phyloP scores from a whole-genome alignment of 2,888 invertebrate genomes.

The Drosophila conformis region DNA sequence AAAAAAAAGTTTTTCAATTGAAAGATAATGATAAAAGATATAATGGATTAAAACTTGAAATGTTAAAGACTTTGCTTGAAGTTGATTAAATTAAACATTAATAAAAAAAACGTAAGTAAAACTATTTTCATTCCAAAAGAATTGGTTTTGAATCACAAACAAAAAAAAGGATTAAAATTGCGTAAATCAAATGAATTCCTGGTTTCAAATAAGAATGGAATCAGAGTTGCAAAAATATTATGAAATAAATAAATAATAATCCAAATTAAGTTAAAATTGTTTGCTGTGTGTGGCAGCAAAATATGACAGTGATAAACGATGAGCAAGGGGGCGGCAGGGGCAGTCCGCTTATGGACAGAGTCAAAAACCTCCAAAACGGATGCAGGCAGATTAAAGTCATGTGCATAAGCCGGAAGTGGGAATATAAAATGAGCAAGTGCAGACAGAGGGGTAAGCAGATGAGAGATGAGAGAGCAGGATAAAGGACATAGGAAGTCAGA shows the following conservation, averaged over 20 bases:
- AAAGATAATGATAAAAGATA: background rate
- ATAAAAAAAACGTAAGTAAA: background rate
- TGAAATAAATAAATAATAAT: background rate
- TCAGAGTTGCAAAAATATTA: background rate
- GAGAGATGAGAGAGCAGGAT: slow-evolving; percentile 7
- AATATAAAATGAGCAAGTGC: slow-evolving; percentile 75
- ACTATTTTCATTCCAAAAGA: background rate
- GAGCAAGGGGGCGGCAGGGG: background rate
- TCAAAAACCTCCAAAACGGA: slow-evolving; percentile 56
- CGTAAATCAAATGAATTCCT: background rate
- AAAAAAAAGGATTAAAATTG: background rate
- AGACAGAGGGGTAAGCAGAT: slow-evolving; percentile 16
- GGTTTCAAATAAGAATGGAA: background rate
- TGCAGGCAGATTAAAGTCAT: slow-evolving; percentile 75
- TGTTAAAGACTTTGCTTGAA: background rate
- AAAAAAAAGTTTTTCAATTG: no score
- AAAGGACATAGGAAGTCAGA: slow-evolving; percentile 19
- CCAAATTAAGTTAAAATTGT: background rate
- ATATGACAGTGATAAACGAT: slow-evolving; percentile 75
- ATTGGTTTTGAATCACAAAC: background rate
- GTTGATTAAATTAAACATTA: background rate
- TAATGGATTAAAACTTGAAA: background rate
- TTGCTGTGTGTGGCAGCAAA: slow-evolving; percentile 25
- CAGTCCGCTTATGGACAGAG: background rate
- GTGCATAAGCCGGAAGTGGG: slow-evolving; percentile 79